Evolutionary conservation across 2,113 vertebrate species (phyloP), one percentile per base, ranked within the genome.

Genomic region (Gambusia holbrooki): DNA sequence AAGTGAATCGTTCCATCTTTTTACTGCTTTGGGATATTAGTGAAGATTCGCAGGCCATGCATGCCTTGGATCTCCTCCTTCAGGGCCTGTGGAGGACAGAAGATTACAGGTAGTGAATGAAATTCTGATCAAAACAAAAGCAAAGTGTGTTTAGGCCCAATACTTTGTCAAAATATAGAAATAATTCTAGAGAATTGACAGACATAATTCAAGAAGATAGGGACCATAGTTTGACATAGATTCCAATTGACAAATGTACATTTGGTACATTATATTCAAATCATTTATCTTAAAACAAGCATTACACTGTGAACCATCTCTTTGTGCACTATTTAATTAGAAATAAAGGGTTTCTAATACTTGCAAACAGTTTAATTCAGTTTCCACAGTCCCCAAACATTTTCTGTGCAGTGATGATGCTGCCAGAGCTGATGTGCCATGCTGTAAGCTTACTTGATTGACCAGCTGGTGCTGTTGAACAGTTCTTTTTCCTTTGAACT

Each of bases 401-500:
- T n/a, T n/a, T 58, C 22, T 58, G 51, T n/a, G 19, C 5, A 58
- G 51, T 62, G 30, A 40, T 51, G 28, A 37, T 7, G 69, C 13
- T 35, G 3, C 25, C 9, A 64, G 10, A 82, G 54, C 8, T 40
- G n/a, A 48, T 4, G 48, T 51, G 14, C 2, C 35, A 5, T 14
- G 2, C 0, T 19, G 1, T 27, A 9, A 6, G 13, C 54, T 87
- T 90, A 98, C 98, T 95, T 98, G 94, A 54, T 97, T 99, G 0
- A 99, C 96, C 94, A 98, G 92, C 75, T 96, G 96, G 83, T 99
- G 98, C 79, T 99, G 97, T 79, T 98, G 97, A 58, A 99, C 92
- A 0, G 86, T 94, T 61, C 95, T 94, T 90, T 98, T 99, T 64
- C 96, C 96, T 79, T 93, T 93, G 90, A 99, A 99, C 19, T 99